Percentiles rank a stretch among this genome's conserved stretches.
These are phyloP conservation scores for Montipora sp. DNA, from an alignment of 64 coral and sea anemone genomes.

Conservation along the genomic window DNA sequence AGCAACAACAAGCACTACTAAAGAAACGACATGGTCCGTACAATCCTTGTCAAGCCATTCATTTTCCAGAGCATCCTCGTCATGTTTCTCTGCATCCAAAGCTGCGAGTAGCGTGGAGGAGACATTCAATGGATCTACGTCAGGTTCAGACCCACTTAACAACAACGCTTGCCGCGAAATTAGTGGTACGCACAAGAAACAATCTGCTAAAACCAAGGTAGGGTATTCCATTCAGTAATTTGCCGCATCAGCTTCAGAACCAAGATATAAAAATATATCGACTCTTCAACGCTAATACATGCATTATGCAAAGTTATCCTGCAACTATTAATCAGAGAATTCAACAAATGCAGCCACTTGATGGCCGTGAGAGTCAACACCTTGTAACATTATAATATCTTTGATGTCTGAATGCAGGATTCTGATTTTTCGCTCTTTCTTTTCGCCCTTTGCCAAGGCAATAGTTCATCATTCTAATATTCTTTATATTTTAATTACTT, in stretches of 20 bases:
- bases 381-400: no score
- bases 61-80: background rate
- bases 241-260: background rate
- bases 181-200: background rate
- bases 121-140: background rate
- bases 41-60: background rate
- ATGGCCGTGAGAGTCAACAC: no score
- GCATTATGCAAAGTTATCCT: background rate
- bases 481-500: no score
- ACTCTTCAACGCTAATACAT: background rate
- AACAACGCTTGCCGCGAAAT: background rate
- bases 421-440: no score
- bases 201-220: background rate
- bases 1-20: background rate
- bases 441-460: no score
- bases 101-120: background rate
- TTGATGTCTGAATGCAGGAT: no score
- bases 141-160: background rate
- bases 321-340: no score
- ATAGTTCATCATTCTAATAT: no score
- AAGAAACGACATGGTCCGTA: background rate
- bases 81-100: background rate
- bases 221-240: background rate
- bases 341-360: no score
- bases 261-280: no score